These are phyloP conservation scores for Laupala kohalensis DNA, from an alignment of 1,140 invertebrate species.

Conservation along the genomic window DNA sequence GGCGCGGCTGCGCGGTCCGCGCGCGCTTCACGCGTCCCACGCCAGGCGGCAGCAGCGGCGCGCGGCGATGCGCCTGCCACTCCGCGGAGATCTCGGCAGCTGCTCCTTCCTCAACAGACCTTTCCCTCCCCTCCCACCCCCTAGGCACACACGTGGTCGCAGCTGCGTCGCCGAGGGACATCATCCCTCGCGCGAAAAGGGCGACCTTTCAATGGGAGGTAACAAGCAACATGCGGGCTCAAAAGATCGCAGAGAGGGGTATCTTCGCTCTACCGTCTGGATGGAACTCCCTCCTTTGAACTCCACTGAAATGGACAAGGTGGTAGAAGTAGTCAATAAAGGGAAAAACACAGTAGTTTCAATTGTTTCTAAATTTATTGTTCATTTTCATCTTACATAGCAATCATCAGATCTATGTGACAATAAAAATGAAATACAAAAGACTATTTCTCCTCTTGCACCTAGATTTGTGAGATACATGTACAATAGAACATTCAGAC, in stretches of 20 bases:
- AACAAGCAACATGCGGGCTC: not conserved
- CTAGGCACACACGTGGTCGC: not conserved
- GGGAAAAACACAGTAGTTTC: not conserved
- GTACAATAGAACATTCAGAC: constrained; percentile 2
- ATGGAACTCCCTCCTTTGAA: too few species aligned
- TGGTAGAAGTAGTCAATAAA: too few species aligned
- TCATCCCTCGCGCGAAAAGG: not conserved
- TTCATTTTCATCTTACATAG: constrained; percentile 4
- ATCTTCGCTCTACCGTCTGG: too few species aligned
- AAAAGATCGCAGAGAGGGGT: not conserved
- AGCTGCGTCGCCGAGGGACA: not conserved
- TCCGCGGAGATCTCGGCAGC: too few species aligned
- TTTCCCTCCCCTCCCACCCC: not conserved
- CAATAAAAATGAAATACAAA: constrained; percentile 11
- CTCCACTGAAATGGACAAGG: too few species aligned
- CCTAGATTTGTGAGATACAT: not conserved
- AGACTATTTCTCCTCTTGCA: constrained; percentile 4
- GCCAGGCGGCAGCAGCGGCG: too few species aligned
- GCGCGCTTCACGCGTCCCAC: too few species aligned
- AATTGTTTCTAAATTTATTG: not conserved
- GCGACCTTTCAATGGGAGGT: not conserved
- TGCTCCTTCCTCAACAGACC: not conserved
- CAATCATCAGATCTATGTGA: constrained; percentile 9
- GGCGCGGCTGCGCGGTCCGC: too few species aligned
- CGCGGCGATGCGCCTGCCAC: too few species aligned